A percentile compares a stretch with the other conserved stretches of the same genome.
Conservation (phyloP, 2,113 vertebrate species). For the Sterrhoptilus dennistouni region DNA sequence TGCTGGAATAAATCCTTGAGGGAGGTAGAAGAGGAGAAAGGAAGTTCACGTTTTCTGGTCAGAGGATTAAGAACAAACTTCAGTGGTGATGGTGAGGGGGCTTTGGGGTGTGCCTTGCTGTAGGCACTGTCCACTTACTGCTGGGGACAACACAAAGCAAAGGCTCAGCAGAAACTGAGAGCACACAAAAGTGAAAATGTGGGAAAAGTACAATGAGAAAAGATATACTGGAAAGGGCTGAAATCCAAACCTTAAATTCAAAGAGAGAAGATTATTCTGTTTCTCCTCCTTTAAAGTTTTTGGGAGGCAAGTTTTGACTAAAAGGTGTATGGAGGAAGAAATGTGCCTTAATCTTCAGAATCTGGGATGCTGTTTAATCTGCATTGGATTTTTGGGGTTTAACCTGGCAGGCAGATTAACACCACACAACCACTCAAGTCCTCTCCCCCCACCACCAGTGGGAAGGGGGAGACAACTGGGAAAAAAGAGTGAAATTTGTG, state of each 20-base stretch:
- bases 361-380: not conserved
- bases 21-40: not conserved
- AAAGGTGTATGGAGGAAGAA: not conserved
- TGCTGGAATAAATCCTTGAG: not conserved
- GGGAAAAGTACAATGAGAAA: not conserved
- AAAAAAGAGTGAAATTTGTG: not conserved
- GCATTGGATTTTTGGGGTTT: not conserved
- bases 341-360: not conserved
- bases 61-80: not conserved
- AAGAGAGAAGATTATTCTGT: not conserved
- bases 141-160: not conserved
- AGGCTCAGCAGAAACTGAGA: not conserved
- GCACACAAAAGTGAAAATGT: not conserved
- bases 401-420: not conserved
- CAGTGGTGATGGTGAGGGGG: fast-evolving
- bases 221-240: not conserved
- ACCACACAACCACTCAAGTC: not conserved
- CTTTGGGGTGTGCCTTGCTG: not conserved
- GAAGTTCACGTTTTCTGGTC: not conserved
- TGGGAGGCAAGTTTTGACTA: not conserved
- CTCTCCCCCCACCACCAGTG: not conserved
- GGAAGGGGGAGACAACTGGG: not conserved
- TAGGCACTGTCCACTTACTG: not conserved
- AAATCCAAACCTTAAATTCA: not conserved
- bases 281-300: not conserved